Conservation (phyloP, 2,888 invertebrate genomes). For the Chalcis sispes region DNA sequence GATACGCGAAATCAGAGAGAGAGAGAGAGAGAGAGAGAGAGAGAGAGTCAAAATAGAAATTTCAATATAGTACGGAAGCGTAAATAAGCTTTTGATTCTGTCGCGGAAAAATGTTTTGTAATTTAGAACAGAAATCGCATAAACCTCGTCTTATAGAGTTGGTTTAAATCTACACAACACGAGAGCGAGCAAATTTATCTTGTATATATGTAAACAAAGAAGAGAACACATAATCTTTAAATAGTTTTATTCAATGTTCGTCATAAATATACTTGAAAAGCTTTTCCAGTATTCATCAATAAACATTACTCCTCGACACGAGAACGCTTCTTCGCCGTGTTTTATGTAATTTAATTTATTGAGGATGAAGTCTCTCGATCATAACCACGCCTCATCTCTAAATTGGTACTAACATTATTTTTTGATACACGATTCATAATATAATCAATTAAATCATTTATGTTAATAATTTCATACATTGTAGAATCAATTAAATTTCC, state of each 20-base stretch:
- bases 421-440: conserved; percentile 14
- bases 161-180: not conserved
- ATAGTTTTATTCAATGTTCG: conserved; percentile 27
- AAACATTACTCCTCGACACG: not conserved
- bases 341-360: conserved; percentile 45
- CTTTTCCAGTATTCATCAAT: not conserved
- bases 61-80: not conserved
- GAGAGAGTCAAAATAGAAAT: too few relatives aligned
- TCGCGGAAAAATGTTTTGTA: conserved; percentile 8
- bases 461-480: not conserved
- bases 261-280: not conserved
- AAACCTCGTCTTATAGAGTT: conserved; percentile 13
- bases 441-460: not conserved
- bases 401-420: conserved; percentile 41
- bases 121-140: conserved; percentile 30
- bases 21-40: not conserved
- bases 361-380: not conserved
- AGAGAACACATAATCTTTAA: conserved; percentile 23
- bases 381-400: conserved; percentile 21
- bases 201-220: conserved; percentile 26
- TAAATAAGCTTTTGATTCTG: conserved; percentile 20
- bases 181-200: conserved; percentile 10
- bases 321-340: conserved; percentile 34
- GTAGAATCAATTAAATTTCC: conserved; percentile 33
- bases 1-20: not conserved